phyloP scores from a whole-genome alignment of 2,113 vertebrate genomes.

The Petrocephalus zakoni region DNA sequence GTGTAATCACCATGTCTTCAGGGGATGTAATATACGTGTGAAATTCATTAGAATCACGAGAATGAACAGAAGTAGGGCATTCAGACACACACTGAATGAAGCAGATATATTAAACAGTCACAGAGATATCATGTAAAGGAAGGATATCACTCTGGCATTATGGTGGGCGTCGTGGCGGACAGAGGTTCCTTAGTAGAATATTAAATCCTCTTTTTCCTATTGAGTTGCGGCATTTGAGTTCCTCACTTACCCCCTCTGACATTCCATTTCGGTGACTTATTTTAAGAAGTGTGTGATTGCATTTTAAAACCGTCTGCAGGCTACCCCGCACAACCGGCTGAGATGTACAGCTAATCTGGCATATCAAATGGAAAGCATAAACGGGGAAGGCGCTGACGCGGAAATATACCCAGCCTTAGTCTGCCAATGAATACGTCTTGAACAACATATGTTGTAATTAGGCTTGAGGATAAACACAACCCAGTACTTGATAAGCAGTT shows the following conservation, averaged over 20 bases:
- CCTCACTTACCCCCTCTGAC: not conserved
- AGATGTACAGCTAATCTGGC: not conserved
- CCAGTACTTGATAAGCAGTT: not conserved
- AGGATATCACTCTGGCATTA: not conserved
- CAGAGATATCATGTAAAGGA: not conserved
- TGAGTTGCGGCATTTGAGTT: not conserved
- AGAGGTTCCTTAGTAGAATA: not conserved
- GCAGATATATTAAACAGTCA: not conserved
- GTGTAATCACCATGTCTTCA: not conserved
- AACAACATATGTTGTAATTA: not conserved
- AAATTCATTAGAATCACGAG: not conserved
- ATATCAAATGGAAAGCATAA: not conserved
- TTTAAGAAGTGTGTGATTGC: not conserved
- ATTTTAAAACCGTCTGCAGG: not conserved
- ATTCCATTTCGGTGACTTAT: not conserved
- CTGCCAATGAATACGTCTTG: not conserved
- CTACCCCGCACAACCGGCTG: not conserved
- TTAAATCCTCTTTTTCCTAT: not conserved
- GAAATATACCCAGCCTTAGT: not conserved
- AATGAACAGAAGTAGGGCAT: not conserved
- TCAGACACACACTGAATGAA: not conserved
- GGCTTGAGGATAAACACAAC: not conserved
- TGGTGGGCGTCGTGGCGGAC: not conserved
- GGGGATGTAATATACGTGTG: not conserved
- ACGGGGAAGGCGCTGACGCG: not conserved